These are phyloP conservation scores for Nymphalis c-album DNA, from an alignment of 2,888 invertebrate species.

Conservation along the genomic window DNA sequence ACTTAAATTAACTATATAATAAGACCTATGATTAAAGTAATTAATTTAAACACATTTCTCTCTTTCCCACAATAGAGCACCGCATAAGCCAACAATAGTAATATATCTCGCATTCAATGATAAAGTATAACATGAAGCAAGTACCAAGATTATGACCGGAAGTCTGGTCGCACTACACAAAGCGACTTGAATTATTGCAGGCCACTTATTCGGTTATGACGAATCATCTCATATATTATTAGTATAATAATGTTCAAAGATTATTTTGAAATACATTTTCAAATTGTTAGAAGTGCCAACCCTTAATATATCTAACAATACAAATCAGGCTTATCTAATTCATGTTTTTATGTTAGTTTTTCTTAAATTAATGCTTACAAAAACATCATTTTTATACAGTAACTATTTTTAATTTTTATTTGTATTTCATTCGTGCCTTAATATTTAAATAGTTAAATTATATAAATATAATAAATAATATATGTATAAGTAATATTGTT, in stretches of 20 bases:
- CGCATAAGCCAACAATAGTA: constrained; percentile 23
- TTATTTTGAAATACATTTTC: constrained; percentile 39
- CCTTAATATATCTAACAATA: too few relatives aligned
- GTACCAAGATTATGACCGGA: constrained; percentile 53
- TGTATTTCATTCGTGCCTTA: not conserved
- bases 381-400: not conserved
- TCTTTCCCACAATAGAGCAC: constrained; percentile 19
- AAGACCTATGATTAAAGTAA: not conserved
- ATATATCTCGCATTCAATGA: constrained; percentile 33
- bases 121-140: constrained; percentile 35
- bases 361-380: too few relatives aligned
- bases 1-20: too few relatives aligned
- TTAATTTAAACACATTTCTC: constrained; percentile 2
- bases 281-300: constrained; percentile 38
- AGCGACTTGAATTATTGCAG: constrained; percentile 62
- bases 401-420: not conserved
- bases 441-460: too few relatives aligned
- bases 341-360: too few relatives aligned
- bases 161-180: constrained; percentile 58
- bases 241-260: constrained; percentile 64
- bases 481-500: too few relatives aligned
- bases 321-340: too few relatives aligned
- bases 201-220: constrained; percentile 69
- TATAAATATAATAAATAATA: too few relatives aligned
- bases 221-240: constrained; percentile 75